phyloP scores from a whole-genome alignment of 2,113 vertebrate species.

The Falco punctatus region DNA sequence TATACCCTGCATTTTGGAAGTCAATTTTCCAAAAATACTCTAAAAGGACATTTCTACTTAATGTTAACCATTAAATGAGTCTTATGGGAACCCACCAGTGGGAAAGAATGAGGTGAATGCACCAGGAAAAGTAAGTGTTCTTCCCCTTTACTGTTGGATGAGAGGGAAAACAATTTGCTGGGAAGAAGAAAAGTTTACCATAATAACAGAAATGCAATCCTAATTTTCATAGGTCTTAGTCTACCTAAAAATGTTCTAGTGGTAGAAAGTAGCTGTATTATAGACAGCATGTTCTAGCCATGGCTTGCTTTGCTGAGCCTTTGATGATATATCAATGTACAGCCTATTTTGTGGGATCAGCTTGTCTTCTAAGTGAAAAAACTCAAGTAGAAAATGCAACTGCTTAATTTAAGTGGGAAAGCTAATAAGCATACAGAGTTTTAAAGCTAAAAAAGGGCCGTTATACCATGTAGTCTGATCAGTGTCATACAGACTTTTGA shows the following conservation, averaged over 20 bases:
- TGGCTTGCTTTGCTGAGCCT: neutral
- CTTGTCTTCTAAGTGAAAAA: neutral
- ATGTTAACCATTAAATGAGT: neutral
- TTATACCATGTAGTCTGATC: neutral
- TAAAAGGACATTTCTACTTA: neutral
- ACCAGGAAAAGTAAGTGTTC: neutral
- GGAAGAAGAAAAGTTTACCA: neutral
- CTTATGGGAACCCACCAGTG: neutral
- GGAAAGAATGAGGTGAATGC: neutral
- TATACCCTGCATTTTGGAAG: neutral
- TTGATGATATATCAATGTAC: neutral
- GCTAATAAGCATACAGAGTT: neutral
- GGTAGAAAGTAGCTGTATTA: neutral
- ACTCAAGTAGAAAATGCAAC: neutral
- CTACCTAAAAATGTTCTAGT: neutral
- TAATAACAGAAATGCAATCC: neutral
- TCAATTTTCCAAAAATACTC: neutral
- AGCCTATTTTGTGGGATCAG: neutral
- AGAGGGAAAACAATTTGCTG: neutral
- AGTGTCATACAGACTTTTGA: neutral
- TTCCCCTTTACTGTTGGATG: neutral
- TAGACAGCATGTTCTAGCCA: neutral
- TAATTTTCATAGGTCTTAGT: neutral
- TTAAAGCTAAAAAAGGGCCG: neutral
- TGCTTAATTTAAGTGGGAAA: neutral